phyloP scores from a whole-genome alignment of 92 coral and sea anemone genomes.

The Palythoa heliodiscus region DNA sequence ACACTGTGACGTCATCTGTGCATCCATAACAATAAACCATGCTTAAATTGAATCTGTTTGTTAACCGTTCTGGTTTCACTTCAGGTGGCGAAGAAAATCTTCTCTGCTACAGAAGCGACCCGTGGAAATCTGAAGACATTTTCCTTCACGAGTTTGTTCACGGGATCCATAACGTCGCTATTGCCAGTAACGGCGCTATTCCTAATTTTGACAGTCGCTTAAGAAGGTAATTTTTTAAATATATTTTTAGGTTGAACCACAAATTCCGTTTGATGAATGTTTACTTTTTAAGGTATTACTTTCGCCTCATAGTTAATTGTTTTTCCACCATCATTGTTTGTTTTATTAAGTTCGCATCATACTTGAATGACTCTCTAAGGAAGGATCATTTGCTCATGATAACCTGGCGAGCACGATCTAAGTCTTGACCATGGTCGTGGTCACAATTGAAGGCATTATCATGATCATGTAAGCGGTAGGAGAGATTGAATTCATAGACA shows the following conservation, averaged over 20 bases:
- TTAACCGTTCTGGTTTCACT: background rate
- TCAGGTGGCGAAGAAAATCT: slow-evolving; percentile 97
- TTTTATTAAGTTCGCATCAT: too few species aligned
- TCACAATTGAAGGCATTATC: background rate
- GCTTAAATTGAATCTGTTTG: too few species aligned
- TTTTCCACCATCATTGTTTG: too few species aligned
- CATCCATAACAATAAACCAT: too few species aligned
- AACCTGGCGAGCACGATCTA: background rate
- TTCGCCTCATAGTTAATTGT: too few species aligned
- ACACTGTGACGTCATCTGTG: too few species aligned
- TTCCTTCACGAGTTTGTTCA: slow-evolving; percentile 97
- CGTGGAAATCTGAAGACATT: slow-evolving; percentile 87
- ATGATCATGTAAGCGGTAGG: background rate
- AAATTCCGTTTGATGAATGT: too few species aligned
- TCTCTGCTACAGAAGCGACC: slow-evolving; percentile 77
- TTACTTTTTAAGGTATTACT: too few species aligned
- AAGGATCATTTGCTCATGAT: background rate
- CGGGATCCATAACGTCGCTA: slow-evolving; percentile 82
- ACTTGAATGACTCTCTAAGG: too few species aligned
- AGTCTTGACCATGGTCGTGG: background rate
- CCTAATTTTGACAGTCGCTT: slow-evolving; percentile 79
- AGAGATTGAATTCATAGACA: background rate
- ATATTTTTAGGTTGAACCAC: background rate
- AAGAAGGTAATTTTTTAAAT: slow-evolving; percentile 32
- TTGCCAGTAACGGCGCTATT: slow-evolving; percentile 89